These are phyloP conservation scores for Salvelinus namaycush DNA, from an alignment of 2,113 vertebrate genomes.

Conservation along the genomic window DNA sequence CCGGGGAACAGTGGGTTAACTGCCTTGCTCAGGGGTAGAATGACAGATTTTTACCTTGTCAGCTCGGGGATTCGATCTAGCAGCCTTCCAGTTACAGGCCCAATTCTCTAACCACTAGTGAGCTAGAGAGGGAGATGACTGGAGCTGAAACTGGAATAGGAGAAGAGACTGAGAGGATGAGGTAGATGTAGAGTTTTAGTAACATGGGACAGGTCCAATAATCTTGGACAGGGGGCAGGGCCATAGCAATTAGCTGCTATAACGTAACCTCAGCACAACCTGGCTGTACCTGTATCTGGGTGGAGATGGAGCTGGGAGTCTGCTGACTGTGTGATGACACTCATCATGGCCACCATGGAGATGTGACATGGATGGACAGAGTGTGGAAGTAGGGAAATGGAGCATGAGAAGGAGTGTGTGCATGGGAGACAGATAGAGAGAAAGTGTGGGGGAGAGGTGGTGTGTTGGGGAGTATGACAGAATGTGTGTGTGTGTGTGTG, in stretches of 20 bases:
- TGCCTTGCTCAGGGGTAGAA: no score
- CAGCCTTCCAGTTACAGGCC: no score
- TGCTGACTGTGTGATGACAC: neutral
- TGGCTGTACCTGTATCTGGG: neutral
- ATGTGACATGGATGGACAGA: constrained; percentile 25
- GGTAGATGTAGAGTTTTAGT: neutral
- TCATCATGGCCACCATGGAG: neutral
- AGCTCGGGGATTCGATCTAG: no score
- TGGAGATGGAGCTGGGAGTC: neutral
- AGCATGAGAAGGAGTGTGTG: constrained; percentile 16
- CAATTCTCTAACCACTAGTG: neutral
- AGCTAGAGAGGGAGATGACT: neutral
- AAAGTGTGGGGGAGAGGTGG: neutral
- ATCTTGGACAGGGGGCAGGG: no score
- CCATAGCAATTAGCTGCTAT: no score
- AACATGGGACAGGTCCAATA: neutral
- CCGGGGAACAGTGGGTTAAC: no score
- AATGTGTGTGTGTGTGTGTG: neutral
- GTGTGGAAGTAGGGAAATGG: constrained; percentile 23
- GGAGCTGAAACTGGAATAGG: neutral
- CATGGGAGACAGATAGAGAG: neutral
- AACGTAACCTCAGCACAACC: neutral
- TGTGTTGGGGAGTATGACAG: neutral
- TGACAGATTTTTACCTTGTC: no score
- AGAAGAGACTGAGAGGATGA: neutral